These are phyloP conservation scores for Drosophila baimaii DNA, from an alignment of 1,140 invertebrate genomes.

Conservation along the genomic window DNA sequence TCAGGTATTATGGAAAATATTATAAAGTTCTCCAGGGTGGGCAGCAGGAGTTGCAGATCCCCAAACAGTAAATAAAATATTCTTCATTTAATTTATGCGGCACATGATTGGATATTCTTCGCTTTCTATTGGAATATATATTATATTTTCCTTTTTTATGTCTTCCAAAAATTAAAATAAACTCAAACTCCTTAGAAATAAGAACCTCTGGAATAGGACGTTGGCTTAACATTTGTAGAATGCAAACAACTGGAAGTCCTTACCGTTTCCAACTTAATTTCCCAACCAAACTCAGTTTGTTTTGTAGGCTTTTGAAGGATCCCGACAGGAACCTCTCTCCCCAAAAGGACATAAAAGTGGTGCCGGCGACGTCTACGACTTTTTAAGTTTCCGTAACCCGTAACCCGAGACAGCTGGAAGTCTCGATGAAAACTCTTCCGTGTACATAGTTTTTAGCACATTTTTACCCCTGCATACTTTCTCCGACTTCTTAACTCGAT, in stretches of 20 bases:
- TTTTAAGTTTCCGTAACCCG: slow-evolving; percentile 66
- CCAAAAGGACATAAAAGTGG: slow-evolving; percentile 55
- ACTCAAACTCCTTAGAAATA: too few relatives aligned
- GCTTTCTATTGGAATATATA: neutral
- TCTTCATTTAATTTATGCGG: neutral
- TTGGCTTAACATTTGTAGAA: slow-evolving; percentile 29
- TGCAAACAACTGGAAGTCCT: slow-evolving; percentile 61
- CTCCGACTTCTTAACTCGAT: slow-evolving; percentile 74
- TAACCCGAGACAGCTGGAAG: slow-evolving; percentile 26
- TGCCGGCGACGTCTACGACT: slow-evolving; percentile 57
- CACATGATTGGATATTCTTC: neutral
- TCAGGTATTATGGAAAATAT: slow-evolving; percentile 1
- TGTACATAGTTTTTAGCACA: slow-evolving; percentile 71
- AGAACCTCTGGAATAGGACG: too few relatives aligned
- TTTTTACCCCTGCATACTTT: slow-evolving; percentile 74
- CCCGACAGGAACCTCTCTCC: neutral
- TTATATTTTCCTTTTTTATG: neutral
- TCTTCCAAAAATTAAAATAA: neutral
- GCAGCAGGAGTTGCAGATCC: neutral
- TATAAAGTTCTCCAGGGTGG: neutral
- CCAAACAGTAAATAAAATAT: neutral
- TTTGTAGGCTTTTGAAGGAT: slow-evolving; percentile 40
- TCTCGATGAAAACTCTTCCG: slow-evolving; percentile 19
- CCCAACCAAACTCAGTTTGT: slow-evolving; percentile 32
- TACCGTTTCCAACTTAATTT: slow-evolving; percentile 37